Evolutionary conservation across 2,797 vertebrate genomes (phyloP), one percentile per base, ranked within the genome.

Genomic region (Arnoldichthys spilopterus): DNA sequence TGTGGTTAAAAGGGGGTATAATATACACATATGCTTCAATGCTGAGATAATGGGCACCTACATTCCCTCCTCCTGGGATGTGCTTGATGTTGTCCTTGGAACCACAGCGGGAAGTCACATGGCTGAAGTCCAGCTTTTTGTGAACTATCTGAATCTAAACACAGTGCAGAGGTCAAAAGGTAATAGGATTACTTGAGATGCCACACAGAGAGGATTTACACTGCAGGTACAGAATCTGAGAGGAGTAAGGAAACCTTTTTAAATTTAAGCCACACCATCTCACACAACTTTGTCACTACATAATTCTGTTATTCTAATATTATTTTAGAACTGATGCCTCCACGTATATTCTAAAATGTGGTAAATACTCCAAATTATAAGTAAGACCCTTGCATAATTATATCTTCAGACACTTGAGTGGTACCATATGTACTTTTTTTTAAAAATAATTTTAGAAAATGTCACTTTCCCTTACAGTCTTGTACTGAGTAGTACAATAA

Each of bases 81-180:
- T 99, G 97, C 95, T 99, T 99, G 94, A 99, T 99, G 96, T 99
- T 99, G 96, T 99, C 98, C 94, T 98, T 99, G 94, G 98, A 99
- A 91, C 98, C 98, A 95, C 98, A 99, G 94, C 98, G 98, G 91
- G 97, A 98, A 86, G 98, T 97, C 93, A 99, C 87, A 86, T 99
- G 97, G 94, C 97, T 98, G 96, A 98, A 99, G 96, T 96, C 98
- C 94, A 96, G 91, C 93, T 97, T 98, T 96, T 99, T 98, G 95
- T 96, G 97, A 93, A 97, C 94, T 95, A 99, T 97, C 94, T 98
- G 97, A 95, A 99, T 96, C 97, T 99, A 94, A 86, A 92, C 86
- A 93, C 93, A 95, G 85, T 1, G 85, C 92, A 82, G 90, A 87
- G 94, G 91, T 91, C 94, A 64, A 47, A 47, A 15, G 84, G 74